phyloP scores from a whole-genome alignment of 2,888 invertebrate genomes.

The Eurytoma californica region DNA sequence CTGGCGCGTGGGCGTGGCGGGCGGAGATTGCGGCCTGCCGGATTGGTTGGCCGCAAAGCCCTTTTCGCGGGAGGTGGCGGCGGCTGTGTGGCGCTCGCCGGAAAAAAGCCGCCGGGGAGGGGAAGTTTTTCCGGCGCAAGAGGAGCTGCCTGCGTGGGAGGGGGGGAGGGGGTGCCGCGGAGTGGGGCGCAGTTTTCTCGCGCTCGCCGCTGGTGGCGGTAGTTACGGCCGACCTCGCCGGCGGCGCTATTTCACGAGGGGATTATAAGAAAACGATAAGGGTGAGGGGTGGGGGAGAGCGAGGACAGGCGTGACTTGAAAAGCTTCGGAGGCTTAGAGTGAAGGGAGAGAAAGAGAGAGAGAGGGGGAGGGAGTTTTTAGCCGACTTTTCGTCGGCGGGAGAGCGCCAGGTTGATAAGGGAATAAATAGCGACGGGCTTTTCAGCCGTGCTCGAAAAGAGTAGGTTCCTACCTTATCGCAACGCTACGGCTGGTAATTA shows the following conservation, averaged over 20 bases:
- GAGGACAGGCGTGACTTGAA: slow-evolving; percentile 63
- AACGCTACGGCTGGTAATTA: neutral
- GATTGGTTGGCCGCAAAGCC: slow-evolving; percentile 71
- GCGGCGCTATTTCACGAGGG: slow-evolving; percentile 39
- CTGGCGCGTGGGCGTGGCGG: slow-evolving; percentile 72
- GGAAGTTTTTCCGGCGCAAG: neutral
- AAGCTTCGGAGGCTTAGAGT: slow-evolving; percentile 61
- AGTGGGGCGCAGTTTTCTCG: slow-evolving; percentile 56
- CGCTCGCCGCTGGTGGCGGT: slow-evolving; percentile 41
- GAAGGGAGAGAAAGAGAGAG: slow-evolving; percentile 33
- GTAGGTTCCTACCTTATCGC: slow-evolving; percentile 6
- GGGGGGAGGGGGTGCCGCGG: slow-evolving; percentile 65
- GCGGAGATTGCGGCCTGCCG: slow-evolving; percentile 68
- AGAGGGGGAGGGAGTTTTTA: slow-evolving; percentile 43
- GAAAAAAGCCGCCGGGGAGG: slow-evolving; percentile 45
- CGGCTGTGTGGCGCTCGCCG: slow-evolving; percentile 44
- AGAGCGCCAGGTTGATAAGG: slow-evolving; percentile 43
- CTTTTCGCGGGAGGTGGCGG: slow-evolving; percentile 60
- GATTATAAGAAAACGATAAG: slow-evolving; percentile 50
- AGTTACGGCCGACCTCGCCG: slow-evolving; percentile 29
- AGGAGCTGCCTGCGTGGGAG: slow-evolving; percentile 57
- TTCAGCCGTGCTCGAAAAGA: neutral
- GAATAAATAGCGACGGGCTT: slow-evolving; percentile 46
- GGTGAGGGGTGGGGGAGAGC: slow-evolving; percentile 47
- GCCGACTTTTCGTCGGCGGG: slow-evolving; percentile 38